A percentile compares a stretch with the other conserved stretches of the same genome.
phyloP scores from a whole-genome alignment of 2,113 vertebrate genomes.

The Amazona guildingii region DNA sequence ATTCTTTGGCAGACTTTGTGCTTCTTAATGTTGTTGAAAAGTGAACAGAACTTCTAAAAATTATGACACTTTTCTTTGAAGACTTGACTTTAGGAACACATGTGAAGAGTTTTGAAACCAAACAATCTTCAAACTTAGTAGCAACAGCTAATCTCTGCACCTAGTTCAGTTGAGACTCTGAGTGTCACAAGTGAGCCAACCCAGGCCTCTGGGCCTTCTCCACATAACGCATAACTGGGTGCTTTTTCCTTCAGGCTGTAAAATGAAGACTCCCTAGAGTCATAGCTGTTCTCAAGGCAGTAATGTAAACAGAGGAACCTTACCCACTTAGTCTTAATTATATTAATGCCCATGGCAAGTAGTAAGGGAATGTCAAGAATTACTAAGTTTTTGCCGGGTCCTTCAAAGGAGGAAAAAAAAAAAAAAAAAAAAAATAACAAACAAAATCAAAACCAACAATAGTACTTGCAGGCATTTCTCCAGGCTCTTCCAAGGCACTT shows the following conservation, averaged over 20 bases:
- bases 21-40: neutral
- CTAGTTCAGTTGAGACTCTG: neutral
- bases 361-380: neutral
- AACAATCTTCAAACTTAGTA: neutral
- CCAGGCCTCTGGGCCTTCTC: too few species aligned
- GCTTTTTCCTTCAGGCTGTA: accelerated
- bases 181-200: accelerated
- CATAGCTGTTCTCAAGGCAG: neutral
- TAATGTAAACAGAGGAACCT: accelerated
- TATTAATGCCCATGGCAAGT: neutral
- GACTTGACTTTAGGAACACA: neutral
- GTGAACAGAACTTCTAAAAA: neutral
- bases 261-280: neutral
- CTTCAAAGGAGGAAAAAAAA: neutral
- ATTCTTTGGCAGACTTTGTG: neutral
- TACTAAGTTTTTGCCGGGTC: neutral
- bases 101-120: neutral
- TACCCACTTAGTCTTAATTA: neutral
- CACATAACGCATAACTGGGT: accelerated
- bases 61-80: accelerated
- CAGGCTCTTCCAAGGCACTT: neutral
- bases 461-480: neutral
- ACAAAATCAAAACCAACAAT: neutral
- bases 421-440: neutral
- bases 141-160: neutral